phyloP scores from a whole-genome alignment of 23 tunicate species.

The Ciona savignyi region DNA sequence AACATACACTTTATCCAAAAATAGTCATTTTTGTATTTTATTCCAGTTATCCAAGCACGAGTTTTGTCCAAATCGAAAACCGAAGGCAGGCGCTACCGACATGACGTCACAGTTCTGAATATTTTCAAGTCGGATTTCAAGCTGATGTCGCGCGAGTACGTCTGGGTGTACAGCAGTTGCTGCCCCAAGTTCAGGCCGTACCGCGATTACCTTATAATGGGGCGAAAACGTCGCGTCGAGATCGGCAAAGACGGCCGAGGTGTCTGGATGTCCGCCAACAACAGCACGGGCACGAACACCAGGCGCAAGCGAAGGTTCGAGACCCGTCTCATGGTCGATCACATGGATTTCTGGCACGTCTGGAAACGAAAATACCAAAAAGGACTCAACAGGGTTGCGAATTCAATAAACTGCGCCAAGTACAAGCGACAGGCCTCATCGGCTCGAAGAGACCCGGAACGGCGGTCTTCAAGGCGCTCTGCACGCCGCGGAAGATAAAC shows the following conservation, averaged over 20 bases:
- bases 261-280: constrained; percentile 7
- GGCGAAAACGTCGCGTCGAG: constrained; percentile 49
- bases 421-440: not conserved
- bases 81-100: constrained; percentile 46
- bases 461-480: not conserved
- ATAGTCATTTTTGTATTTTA: no score
- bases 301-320: constrained; percentile 10
- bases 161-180: constrained; percentile 82
- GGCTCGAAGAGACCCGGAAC: constrained; percentile 1
- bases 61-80: constrained; percentile 48
- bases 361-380: constrained; percentile 64
- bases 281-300: not conserved
- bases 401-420: constrained; percentile 22
- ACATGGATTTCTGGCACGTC: constrained; percentile 75
- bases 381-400: constrained; percentile 45
- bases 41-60: constrained; percentile 69
- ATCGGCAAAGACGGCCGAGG: constrained; percentile 26
- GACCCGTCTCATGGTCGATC: constrained; percentile 71
- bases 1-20: no score
- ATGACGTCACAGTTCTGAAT: constrained; percentile 46
- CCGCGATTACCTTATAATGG: constrained; percentile 77
- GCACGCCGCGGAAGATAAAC: not conserved
- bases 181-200: constrained; percentile 81
- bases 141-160: constrained; percentile 65
- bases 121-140: constrained; percentile 54